Conservation (phyloP, 2,113 vertebrate genomes). For the Donacobius atricapilla region DNA sequence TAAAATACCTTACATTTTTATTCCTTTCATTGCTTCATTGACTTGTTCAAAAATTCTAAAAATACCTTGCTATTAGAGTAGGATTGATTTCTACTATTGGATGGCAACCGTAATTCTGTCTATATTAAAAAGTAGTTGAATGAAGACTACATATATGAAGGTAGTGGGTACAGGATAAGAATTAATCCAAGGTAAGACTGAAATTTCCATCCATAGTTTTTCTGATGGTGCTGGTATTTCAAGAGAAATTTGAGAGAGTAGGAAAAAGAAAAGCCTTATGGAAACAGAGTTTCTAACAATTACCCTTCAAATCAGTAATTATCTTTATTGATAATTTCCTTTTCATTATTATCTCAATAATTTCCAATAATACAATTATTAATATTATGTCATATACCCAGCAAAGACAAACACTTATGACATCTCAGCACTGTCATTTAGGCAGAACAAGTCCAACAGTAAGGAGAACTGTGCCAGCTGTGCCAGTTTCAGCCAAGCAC, state of each 20-base stretch:
- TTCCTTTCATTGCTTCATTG: not conserved
- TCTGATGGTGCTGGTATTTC: not conserved
- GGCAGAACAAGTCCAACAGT: not conserved
- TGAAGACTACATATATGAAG: not conserved
- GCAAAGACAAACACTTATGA: not conserved
- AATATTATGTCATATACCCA: not conserved
- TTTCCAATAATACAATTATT: too few relatives aligned
- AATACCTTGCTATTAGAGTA: not conserved
- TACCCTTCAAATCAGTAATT: not conserved
- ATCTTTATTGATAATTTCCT: not conserved
- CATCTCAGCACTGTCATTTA: accelerated
- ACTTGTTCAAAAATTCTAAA: not conserved
- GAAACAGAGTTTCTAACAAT: accelerated
- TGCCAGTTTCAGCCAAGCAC: not conserved
- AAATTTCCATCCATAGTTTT: not conserved
- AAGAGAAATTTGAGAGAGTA: not conserved
- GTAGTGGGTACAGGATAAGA: not conserved
- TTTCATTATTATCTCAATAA: not conserved
- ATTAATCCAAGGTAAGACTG: not conserved
- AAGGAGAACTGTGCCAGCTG: not conserved
- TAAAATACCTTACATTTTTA: not conserved
- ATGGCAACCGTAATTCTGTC: not conserved
- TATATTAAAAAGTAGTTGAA: not conserved
- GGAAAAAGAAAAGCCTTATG: not conserved
- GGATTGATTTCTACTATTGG: not conserved